Conservation (phyloP, 2,888 invertebrate genomes). For the Diarsia mendica region DNA sequence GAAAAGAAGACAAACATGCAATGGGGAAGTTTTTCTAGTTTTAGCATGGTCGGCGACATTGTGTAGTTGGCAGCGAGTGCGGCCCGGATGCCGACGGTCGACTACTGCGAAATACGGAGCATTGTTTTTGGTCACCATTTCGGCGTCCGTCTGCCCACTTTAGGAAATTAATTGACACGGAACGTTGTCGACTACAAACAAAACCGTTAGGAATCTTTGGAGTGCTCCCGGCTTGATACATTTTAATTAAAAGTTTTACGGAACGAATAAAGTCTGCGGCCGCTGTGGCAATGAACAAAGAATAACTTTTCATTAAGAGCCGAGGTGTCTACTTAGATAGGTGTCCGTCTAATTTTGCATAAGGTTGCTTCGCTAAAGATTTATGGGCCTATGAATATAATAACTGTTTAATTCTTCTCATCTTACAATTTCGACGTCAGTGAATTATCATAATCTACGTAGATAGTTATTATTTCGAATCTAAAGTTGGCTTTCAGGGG, state of each 20-base stretch:
- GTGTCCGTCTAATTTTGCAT: conserved; percentile 66
- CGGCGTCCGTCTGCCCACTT: conserved; percentile 82
- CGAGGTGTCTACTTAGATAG: conserved; percentile 66
- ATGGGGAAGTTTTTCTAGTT: conserved; percentile 83
- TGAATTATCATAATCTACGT: not conserved
- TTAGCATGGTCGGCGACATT: conserved; percentile 80
- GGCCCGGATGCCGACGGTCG: conserved; percentile 76
- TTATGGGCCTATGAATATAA: conserved; percentile 27
- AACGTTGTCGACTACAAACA: conserved; percentile 81
- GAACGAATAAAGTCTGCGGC: conserved; percentile 79
- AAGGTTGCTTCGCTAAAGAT: conserved; percentile 33
- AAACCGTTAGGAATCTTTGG: conserved; percentile 80
- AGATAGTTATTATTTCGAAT: not conserved
- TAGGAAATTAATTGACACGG: conserved; percentile 87
- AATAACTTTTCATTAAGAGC: conserved; percentile 75
- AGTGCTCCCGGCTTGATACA: conserved; percentile 81
- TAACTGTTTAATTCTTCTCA: not conserved
- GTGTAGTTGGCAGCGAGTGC: conserved; percentile 80
- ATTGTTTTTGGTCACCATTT: conserved; percentile 83
- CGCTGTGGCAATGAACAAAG: conserved; percentile 75
- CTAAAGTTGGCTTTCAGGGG: not conserved
- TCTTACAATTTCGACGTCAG: not conserved
- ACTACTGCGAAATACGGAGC: conserved; percentile 78
- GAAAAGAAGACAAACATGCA: conserved; percentile 82
- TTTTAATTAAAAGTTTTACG: conserved; percentile 88